Evolutionary conservation across 2,797 vertebrate genomes (phyloP).

Genomic region (Sebastes cheni): DNA sequence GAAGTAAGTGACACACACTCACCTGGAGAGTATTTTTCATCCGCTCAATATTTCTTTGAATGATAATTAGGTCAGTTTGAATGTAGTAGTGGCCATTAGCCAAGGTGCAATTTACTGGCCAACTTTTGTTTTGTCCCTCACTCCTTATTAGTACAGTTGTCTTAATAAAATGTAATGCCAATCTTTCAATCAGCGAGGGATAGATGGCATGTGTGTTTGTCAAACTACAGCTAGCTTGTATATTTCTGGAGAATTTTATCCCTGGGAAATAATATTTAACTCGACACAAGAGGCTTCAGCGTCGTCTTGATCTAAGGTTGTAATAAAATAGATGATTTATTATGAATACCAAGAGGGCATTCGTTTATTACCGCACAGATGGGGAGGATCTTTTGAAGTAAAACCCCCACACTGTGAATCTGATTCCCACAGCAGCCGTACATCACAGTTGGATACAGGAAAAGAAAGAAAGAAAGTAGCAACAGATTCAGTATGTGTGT

Average conservation of each 20-base stretch:
- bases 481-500: background rate
- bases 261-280: slow-evolving; percentile 19
- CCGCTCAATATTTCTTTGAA: background rate
- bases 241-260: slow-evolving; percentile 14
- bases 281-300: background rate
- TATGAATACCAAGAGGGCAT: slow-evolving; percentile 22
- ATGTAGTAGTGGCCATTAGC: slow-evolving; percentile 1
- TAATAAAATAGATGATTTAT: slow-evolving; percentile 10
- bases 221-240: slow-evolving; percentile 11
- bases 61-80: slow-evolving; percentile 10
- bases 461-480: background rate
- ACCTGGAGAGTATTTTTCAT: background rate
- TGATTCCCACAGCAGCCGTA: slow-evolving; percentile 22
- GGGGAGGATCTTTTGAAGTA: slow-evolving; percentile 14
- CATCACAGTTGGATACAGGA: slow-evolving; percentile 17
- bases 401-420: background rate
- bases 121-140: slow-evolving; percentile 6
- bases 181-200: slow-evolving; percentile 1
- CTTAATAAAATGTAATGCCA: background rate
- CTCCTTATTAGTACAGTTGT: background rate
- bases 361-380: slow-evolving; percentile 15
- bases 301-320: background rate
- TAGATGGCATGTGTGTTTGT: slow-evolving; percentile 17
- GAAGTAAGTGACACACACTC: slow-evolving; percentile 85
- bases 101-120: background rate